A percentile compares a stretch with the other conserved stretches of the same genome.
phyloP scores from a whole-genome alignment of 2,113 vertebrate genomes.

The Dromiciops gliroides region DNA sequence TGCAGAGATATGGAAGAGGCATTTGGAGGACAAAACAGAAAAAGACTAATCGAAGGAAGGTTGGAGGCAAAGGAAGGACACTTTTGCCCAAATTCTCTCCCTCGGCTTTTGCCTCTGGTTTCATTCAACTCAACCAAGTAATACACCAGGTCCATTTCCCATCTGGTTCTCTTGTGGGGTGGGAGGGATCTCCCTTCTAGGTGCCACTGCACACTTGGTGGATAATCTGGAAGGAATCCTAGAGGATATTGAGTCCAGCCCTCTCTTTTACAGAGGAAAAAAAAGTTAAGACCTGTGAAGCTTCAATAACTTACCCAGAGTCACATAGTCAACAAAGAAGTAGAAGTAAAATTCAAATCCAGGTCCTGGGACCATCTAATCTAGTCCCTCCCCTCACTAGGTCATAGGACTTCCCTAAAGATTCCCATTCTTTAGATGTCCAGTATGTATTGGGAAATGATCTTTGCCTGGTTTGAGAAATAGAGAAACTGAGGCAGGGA shows the following conservation, averaged over 20 bases:
- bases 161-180: background rate
- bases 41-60: background rate
- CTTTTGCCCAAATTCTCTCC: background rate
- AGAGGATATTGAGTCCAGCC: background rate
- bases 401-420: background rate
- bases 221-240: background rate
- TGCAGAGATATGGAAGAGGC: background rate
- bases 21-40: fast-evolving
- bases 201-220: background rate
- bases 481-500: background rate
- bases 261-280: background rate
- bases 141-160: background rate
- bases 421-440: background rate
- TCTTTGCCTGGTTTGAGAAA: background rate
- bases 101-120: background rate
- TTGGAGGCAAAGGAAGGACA: background rate
- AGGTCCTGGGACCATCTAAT: background rate
- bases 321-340: background rate
- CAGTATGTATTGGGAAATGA: background rate
- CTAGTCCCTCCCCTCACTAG: background rate
- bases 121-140: background rate
- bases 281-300: background rate
- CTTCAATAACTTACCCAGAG: background rate
- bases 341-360: background rate
- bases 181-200: background rate